phyloP scores from a whole-genome alignment of 1,140 invertebrate genomes.

The Drosophila serrata region DNA sequence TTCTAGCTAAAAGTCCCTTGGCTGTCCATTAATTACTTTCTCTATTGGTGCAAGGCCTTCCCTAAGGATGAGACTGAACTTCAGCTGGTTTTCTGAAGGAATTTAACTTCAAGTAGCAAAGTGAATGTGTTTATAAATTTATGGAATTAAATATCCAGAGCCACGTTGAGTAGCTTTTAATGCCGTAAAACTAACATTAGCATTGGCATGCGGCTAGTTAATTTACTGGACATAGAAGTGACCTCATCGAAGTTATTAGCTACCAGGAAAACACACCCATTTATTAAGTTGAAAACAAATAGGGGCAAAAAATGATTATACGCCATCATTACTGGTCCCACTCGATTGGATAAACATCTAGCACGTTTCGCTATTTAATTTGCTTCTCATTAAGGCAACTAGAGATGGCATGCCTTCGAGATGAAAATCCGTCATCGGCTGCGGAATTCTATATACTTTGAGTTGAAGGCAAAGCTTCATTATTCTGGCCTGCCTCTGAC shows the following conservation, averaged over 20 bases:
- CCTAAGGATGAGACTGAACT: not conserved
- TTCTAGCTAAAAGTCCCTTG: conserved; percentile 8
- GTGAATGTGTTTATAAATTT: not conserved
- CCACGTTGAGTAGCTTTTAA: conserved; percentile 9
- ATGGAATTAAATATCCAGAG: conserved; percentile 17
- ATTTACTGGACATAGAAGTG: conserved; percentile 34
- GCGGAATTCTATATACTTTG: conserved; percentile 1
- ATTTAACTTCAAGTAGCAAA: not conserved
- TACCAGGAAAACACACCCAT: conserved; percentile 3
- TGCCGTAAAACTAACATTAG: conserved; percentile 32
- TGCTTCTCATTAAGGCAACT: conserved; percentile 71
- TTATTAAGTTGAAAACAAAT: conserved; percentile 37
- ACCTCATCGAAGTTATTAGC: conserved; percentile 32
- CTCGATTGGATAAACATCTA: conserved; percentile 66
- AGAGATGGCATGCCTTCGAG: conserved; percentile 32
- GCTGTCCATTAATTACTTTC: conserved; percentile 8
- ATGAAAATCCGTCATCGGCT: conserved; percentile 34
- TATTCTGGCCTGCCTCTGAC: not conserved
- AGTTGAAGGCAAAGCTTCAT: conserved; percentile 16
- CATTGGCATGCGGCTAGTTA: conserved; percentile 61
- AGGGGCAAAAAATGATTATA: conserved; percentile 12
- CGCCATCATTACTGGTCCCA: not conserved
- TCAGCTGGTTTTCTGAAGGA: not conserved
- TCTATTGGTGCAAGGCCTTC: not conserved
- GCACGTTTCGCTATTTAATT: conserved; percentile 78